These are phyloP conservation scores for Diplogasteroides magnus DNA, from an alignment of 1,140 invertebrate genomes.

Conservation along the genomic window DNA sequence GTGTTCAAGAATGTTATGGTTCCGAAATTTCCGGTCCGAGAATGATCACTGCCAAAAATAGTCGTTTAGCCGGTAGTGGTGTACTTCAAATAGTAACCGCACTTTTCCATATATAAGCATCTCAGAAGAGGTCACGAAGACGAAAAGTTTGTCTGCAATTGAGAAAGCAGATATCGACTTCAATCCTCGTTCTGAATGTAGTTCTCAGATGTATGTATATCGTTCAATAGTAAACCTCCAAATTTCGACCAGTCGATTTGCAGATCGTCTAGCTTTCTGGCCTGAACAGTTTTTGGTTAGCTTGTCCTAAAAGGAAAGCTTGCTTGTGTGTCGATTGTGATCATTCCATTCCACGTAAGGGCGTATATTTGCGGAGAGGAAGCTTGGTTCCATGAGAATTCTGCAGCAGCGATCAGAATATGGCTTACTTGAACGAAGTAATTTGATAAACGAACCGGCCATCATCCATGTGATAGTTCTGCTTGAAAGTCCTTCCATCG, in stretches of 20 bases:
- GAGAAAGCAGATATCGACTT: constrained; percentile 48
- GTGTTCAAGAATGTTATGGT: too few relatives aligned
- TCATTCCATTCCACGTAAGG: constrained; percentile 51
- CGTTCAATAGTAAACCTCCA: constrained; percentile 30
- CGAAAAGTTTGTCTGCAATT: constrained; percentile 55
- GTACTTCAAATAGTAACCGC: too few relatives aligned
- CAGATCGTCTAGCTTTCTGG: constrained; percentile 45
- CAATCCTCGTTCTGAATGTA: constrained; percentile 40
- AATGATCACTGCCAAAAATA: too few relatives aligned
- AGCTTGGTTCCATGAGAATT: constrained; percentile 50
- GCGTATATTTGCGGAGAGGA: constrained; percentile 50
- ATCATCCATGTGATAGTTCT: constrained; percentile 54
- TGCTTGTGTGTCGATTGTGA: constrained; percentile 37
- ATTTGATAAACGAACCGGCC: constrained; percentile 9
- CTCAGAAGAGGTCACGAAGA: constrained; percentile 50
- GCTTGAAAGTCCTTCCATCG: constrained; percentile 40
- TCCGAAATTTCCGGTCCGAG: too few relatives aligned
- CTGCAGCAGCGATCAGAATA: constrained; percentile 10
- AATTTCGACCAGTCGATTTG: constrained; percentile 50
- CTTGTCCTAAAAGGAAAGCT: constrained; percentile 13
- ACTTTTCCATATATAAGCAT: constrained; percentile 47
- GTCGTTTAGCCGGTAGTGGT: too few relatives aligned
- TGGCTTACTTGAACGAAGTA: background rate
- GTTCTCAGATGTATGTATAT: background rate
- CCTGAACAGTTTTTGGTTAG: too few relatives aligned